phyloP scores from a whole-genome alignment of 2,888 invertebrate species.

The Ectemnius lituratus region DNA sequence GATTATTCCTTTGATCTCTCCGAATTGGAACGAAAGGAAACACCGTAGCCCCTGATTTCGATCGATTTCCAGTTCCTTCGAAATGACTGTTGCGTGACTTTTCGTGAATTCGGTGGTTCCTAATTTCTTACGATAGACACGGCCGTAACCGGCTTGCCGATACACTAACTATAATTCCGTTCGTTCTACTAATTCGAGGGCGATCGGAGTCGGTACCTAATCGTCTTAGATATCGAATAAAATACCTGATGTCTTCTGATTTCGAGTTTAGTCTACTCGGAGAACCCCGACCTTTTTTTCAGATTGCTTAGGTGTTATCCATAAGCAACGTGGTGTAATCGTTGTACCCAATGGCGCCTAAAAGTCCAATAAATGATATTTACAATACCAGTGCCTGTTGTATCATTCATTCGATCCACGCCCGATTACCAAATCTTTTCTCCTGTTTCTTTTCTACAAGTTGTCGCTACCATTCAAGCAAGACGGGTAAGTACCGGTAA shows the following conservation, averaged over 20 bases:
- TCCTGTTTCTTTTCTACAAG: not conserved
- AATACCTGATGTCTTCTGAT: slow-evolving; percentile 49
- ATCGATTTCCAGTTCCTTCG: slow-evolving; percentile 52
- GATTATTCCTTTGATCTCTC: slow-evolving; percentile 40
- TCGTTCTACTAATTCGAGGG: slow-evolving; percentile 42
- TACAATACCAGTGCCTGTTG: slow-evolving; percentile 44
- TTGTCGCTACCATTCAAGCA: too few species aligned
- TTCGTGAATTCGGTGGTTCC: slow-evolving; percentile 56
- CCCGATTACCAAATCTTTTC: not conserved
- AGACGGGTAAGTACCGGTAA: not conserved
- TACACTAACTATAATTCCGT: slow-evolving; percentile 34
- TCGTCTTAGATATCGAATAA: slow-evolving; percentile 42
- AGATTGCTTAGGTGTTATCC: slow-evolving; percentile 63
- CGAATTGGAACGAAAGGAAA: slow-evolving; percentile 24
- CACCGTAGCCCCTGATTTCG: slow-evolving; percentile 39
- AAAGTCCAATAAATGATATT: slow-evolving; percentile 66
- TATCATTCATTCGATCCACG: not conserved
- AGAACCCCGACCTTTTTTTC: slow-evolving; percentile 43
- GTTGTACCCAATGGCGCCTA: slow-evolving; percentile 65
- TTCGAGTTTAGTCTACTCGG: slow-evolving; percentile 40
- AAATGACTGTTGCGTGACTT: slow-evolving; percentile 31
- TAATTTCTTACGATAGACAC: slow-evolving; percentile 50
- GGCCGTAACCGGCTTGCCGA: slow-evolving; percentile 30
- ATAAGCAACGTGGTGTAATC: slow-evolving; percentile 66
- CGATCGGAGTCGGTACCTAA: slow-evolving; percentile 39